These are phyloP conservation scores for Pogonocichla stellata DNA, from an alignment of 2,113 vertebrate genomes.

Conservation along the genomic window DNA sequence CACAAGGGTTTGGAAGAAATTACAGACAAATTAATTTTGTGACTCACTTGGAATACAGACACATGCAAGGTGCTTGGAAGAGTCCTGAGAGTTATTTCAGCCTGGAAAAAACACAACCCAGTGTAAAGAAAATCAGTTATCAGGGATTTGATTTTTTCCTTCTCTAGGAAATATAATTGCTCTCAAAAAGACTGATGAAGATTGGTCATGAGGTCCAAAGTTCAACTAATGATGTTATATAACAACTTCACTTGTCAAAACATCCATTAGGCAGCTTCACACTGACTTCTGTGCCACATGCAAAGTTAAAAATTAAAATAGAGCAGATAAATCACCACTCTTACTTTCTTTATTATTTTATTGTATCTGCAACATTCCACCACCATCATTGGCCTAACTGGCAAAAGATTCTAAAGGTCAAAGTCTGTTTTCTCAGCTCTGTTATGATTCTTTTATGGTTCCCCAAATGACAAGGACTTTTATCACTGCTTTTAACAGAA, in stretches of 20 bases:
- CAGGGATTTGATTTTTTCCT: not conserved
- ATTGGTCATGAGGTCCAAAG: not conserved
- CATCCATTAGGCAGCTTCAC: not conserved
- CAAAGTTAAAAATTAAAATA: not conserved
- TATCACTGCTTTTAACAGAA: not conserved
- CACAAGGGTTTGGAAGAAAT: not conserved
- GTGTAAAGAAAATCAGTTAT: not conserved
- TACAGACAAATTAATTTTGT: not conserved
- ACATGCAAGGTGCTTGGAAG: not conserved
- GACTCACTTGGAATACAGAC: not conserved
- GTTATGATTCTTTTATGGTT: not conserved
- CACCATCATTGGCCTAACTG: not conserved
- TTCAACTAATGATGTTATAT: not conserved
- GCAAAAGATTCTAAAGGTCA: not conserved
- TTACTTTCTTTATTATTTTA: not conserved
- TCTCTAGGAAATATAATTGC: not conserved
- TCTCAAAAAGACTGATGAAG: not conserved
- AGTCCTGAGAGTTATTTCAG: not conserved
- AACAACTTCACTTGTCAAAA: not conserved
- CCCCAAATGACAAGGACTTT: not conserved
- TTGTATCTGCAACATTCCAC: not conserved
- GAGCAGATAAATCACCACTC: not conserved
- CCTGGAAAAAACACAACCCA: not conserved
- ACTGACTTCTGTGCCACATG: not conserved
- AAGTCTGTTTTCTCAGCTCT: not conserved